Evolutionary conservation across 2,797 vertebrate genomes (phyloP).

Genomic region (Vespertilio murinus): DNA sequence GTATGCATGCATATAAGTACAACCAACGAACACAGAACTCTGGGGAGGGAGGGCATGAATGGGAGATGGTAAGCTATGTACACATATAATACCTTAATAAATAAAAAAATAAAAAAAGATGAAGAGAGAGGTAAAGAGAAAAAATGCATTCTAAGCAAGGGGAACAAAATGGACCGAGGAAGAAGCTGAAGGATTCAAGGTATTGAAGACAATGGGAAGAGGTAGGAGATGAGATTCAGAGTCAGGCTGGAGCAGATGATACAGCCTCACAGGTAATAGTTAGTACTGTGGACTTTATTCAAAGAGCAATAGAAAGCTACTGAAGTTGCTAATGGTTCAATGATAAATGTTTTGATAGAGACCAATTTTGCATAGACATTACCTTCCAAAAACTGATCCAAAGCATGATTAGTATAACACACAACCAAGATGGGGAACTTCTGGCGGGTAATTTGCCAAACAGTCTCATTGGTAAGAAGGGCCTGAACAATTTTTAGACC

Average conservation of each 20-base stretch:
- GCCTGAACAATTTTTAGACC: constrained; percentile 94
- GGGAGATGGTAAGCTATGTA: too few relatives aligned
- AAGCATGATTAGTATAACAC: constrained; percentile 97
- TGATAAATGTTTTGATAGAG: neutral
- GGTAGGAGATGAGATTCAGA: neutral
- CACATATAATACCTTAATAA: too few relatives aligned
- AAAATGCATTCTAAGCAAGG: neutral
- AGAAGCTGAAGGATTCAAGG: neutral
- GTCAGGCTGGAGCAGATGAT: neutral
- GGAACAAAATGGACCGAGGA: neutral
- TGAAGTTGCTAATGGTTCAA: neutral
- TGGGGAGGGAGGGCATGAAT: too few relatives aligned
- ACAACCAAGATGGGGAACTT: constrained; percentile 91
- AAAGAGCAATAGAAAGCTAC: neutral
- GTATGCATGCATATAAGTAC: too few relatives aligned
- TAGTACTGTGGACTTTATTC: neutral
- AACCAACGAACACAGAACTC: too few relatives aligned
- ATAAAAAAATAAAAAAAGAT: too few relatives aligned
- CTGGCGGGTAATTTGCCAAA: constrained; percentile 78
- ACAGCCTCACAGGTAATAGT: too few relatives aligned
- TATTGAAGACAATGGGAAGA: neutral
- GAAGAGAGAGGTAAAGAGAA: neutral
- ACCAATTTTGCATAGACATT: constrained; percentile 61
- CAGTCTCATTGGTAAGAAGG: constrained; percentile 86
- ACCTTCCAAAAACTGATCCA: constrained; percentile 99